Evolutionary conservation across 2,797 vertebrate genomes (phyloP), one percentile per base, ranked within the genome.

Genomic region (Gambusia yucatana): DNA sequence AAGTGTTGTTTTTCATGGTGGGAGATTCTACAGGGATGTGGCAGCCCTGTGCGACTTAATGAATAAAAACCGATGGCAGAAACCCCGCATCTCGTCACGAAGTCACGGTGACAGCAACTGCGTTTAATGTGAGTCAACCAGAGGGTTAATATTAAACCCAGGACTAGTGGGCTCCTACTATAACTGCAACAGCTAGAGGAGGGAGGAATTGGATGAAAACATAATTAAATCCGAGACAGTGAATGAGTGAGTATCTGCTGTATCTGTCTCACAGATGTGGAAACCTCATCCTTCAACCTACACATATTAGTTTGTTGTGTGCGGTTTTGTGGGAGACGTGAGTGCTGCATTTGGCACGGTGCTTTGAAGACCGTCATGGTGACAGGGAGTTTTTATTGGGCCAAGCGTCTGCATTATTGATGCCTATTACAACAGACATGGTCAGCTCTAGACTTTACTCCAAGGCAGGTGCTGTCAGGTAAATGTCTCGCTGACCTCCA

Each of bases 381-480:
- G 77, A 82, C 84, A 79, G 76, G 73, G 84, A 91, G 87, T 80
- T 94, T 93, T 92, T 89, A 91, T 93, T 84, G 78, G 85, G 89
- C 85, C 73, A 77, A 76, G 83, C 77, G 83, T 91, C 86, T 94
- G 89, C 91, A 94, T 94, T 95, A 95, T 94, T 95, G 94, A 95
- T 95, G 91, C 89, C 92, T 91, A 93, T 94, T 93, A 94, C 88
- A 87, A 81, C 87, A 90, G 90, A 90, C 91, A 81, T 84, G 91
- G 93, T 94, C 92, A 91, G 86, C 91, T 86, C 82, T 75, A 87
- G 88, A 85, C 86, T 72, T 47, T 80, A 86, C 87, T 77, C 76
- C 8, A 74, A 85, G 85, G 86, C 83, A 86, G 87, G 65, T 43
- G 47, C 89, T 93, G 91, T 93, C 93, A 92, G 88, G 84, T 90